Percentiles rank a stretch among this genome's conserved stretches.
phyloP scores from a whole-genome alignment of 2,888 invertebrate genomes.

The Peribatodes rhomboidaria region DNA sequence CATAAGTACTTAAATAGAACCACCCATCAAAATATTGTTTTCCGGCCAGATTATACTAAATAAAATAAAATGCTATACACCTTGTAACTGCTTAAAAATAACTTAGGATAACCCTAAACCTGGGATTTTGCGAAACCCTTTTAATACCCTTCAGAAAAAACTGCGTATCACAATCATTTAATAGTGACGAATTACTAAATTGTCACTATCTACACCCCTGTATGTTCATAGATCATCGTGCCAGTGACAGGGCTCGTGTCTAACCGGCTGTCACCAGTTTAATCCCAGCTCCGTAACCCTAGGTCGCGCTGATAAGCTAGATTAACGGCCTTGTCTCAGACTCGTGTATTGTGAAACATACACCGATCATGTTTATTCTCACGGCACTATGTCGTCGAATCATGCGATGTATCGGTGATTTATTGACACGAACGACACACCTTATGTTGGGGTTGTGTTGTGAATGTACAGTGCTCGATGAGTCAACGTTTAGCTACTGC shows the following conservation, averaged over 20 bases:
- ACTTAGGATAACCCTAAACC: no score
- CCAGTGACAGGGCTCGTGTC: constrained; percentile 61
- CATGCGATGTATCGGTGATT: constrained; percentile 27
- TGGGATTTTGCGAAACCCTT: no score
- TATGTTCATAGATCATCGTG: constrained; percentile 39
- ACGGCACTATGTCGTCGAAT: constrained; percentile 3
- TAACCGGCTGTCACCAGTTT: constrained; percentile 58
- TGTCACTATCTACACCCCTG: constrained; percentile 23
- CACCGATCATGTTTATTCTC: constrained; percentile 31
- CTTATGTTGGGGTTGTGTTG: constrained; percentile 13
- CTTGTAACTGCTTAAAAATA: no score
- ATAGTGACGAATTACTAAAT: not conserved
- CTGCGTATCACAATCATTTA: not conserved
- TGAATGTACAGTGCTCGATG: constrained; percentile 15
- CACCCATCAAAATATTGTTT: no score
- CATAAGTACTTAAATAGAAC: no score
- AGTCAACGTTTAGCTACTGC: constrained; percentile 8
- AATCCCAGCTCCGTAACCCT: constrained; percentile 55
- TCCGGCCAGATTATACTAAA: no score
- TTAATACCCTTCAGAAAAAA: no score
- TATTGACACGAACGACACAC: constrained; percentile 22
- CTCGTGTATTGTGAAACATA: constrained; percentile 39
- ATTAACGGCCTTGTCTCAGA: constrained; percentile 34
- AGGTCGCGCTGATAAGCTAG: constrained; percentile 40
- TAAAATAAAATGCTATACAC: no score